A percentile compares a stretch with the other conserved stretches of the same genome.
Conservation (phyloP, 2,888 invertebrate genomes). For the Drosophila pegasa region DNA sequence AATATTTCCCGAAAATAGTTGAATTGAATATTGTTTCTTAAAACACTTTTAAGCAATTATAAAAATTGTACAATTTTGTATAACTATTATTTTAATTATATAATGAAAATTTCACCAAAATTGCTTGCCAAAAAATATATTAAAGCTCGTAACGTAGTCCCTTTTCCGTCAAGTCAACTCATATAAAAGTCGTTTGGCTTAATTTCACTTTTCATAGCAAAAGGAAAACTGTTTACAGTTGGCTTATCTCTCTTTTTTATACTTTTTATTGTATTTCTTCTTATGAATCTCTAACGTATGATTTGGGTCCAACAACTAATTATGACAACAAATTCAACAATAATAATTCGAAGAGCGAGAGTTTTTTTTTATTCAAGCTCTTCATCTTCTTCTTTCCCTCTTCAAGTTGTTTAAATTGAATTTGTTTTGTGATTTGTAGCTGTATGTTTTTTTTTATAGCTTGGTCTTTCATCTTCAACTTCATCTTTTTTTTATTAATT, state of each 20-base stretch:
- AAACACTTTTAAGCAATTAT: too few species aligned
- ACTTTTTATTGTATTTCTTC: neutral
- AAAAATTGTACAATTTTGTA: too few species aligned
- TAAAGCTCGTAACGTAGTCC: constrained; percentile 31
- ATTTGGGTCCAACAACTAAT: constrained; percentile 65
- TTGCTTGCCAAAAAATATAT: neutral
- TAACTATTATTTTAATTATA: neutral
- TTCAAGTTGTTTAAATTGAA: constrained; percentile 42
- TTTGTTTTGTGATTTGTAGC: constrained; percentile 57
- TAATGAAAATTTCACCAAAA: neutral
- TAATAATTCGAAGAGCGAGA: constrained; percentile 50
- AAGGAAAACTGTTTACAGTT: constrained; percentile 64
- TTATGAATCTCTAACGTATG: constrained; percentile 47
- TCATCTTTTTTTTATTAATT: constrained; percentile 50
- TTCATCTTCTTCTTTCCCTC: neutral
- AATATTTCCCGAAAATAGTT: too few species aligned
- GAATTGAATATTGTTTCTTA: too few species aligned
- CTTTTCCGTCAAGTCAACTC: constrained; percentile 47
- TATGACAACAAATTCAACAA: constrained; percentile 48
- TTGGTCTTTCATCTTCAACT: constrained; percentile 20
- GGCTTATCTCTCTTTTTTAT: neutral
- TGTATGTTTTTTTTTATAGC: constrained; percentile 39
- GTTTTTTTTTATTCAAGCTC: constrained; percentile 16
- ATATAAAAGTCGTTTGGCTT: constrained; percentile 37
- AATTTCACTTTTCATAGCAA: constrained; percentile 73